Percentiles rank a stretch among this genome's conserved stretches.
These are phyloP conservation scores for Lissonota sp. DNA, from an alignment of 2,888 invertebrate genomes.

Conservation along the genomic window DNA sequence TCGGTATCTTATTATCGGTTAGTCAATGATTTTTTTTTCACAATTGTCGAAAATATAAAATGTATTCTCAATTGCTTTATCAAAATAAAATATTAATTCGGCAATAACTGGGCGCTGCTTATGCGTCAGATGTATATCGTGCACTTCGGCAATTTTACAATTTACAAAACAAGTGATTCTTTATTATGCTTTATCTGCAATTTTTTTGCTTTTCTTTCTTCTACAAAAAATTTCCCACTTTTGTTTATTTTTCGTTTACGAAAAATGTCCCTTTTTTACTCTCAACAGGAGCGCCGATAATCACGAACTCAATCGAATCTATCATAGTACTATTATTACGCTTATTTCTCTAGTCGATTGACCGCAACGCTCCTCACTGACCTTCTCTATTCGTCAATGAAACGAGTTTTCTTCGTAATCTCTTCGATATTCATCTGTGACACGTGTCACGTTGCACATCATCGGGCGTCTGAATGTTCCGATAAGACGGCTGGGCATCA, in stretches of 20 bases:
- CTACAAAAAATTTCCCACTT: not conserved
- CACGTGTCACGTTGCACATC: conserved; percentile 75
- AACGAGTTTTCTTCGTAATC: conserved; percentile 12
- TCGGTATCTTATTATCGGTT: conserved; percentile 18
- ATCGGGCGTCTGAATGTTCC: conserved; percentile 73
- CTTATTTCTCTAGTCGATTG: conserved; percentile 41
- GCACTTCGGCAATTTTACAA: conserved; percentile 70
- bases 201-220: not conserved
- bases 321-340: conserved; percentile 8
- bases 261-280: not conserved
- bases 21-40: conserved; percentile 48
- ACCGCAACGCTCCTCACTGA: conserved; percentile 30
- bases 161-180: conserved; percentile 56
- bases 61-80: conserved; percentile 71
- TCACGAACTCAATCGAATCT: conserved; percentile 18
- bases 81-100: conserved; percentile 81
- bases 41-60: conserved; percentile 75
- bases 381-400: not conserved
- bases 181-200: not conserved
- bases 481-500: conserved; percentile 79
- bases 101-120: conserved; percentile 74
- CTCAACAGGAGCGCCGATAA: conserved; percentile 8
- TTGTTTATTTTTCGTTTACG: conserved; percentile 9
- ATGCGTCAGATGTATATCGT: conserved; percentile 66
- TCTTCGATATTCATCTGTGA: conserved; percentile 76